Conservation (phyloP, 2,113 vertebrate genomes). For the Phodopus roborovskii region DNA sequence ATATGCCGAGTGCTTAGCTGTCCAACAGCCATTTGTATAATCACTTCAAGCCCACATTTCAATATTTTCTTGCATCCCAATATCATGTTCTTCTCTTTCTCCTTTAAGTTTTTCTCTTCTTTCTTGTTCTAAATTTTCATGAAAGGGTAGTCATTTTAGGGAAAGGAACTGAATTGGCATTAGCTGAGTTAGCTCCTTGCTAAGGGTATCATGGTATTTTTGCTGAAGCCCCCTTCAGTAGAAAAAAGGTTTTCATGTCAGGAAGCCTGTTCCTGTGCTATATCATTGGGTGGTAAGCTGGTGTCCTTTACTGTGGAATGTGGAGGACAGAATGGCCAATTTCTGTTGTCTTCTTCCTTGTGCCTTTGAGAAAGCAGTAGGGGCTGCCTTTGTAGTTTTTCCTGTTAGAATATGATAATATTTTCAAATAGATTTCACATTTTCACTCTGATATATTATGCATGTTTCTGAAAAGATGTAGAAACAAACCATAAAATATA, state of each 20-base stretch:
- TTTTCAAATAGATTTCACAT: constrained; percentile 7
- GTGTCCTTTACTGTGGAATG: not conserved
- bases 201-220: not conserved
- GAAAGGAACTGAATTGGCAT: not conserved
- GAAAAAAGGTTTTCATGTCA: not conserved
- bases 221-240: not conserved
- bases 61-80: not conserved
- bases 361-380: not conserved
- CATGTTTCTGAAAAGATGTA: constrained; percentile 54
- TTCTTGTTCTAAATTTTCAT: not conserved
- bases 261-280: not conserved
- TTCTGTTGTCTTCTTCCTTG: constrained; percentile 1
- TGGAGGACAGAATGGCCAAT: not conserved
- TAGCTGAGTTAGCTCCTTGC: not conserved
- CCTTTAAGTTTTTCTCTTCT: not conserved
- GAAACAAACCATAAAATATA: constrained; percentile 68
- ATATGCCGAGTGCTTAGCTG: not conserved
- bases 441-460: constrained; percentile 49
- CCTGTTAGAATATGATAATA: not conserved
- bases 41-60: not conserved
- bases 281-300: too few relatives aligned
- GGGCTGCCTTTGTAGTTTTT: not conserved
- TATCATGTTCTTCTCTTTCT: not conserved
- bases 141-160: not conserved
- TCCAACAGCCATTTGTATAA: not conserved